Conservation (phyloP, 2,888 invertebrate species). For the Amiota minor region DNA sequence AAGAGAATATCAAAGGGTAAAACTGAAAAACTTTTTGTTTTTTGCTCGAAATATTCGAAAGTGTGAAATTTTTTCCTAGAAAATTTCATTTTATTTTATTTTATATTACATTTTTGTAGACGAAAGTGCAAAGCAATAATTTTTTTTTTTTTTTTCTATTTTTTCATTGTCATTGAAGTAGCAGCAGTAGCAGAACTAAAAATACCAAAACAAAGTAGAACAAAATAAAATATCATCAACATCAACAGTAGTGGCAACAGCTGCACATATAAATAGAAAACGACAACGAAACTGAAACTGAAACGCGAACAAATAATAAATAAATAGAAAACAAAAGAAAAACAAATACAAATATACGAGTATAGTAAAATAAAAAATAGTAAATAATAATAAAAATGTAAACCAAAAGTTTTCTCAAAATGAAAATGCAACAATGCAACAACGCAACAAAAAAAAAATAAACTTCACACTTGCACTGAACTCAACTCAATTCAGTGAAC, state of each 20-base stretch:
- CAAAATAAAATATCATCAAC: conserved; percentile 29
- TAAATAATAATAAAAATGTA: conserved; percentile 16
- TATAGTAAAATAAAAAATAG: conserved; percentile 14
- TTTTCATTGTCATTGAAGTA: conserved; percentile 36
- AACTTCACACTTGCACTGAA: too few species aligned
- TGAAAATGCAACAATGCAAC: conserved; percentile 7
- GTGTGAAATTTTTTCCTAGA: too few species aligned
- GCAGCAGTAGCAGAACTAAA: conserved; percentile 23
- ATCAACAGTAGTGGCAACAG: conserved; percentile 32
- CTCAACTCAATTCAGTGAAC: not conserved
- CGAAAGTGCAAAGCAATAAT: conserved; percentile 54
- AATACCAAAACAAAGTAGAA: conserved; percentile 35
- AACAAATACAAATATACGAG: conserved; percentile 16
- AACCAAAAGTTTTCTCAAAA: conserved; percentile 36
- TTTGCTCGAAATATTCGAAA: too few species aligned
- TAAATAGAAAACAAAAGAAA: conserved; percentile 13
- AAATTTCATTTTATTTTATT: too few species aligned
- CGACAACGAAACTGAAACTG: too few species aligned
- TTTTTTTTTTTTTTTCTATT: conserved; percentile 38
- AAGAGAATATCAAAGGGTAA: conserved; percentile 37
- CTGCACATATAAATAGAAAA: conserved; percentile 42
- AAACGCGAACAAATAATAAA: not conserved
- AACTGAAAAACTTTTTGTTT: not conserved
- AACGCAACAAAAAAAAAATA: not conserved
- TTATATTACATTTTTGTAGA: conserved; percentile 44